Evolutionary conservation across 2,113 vertebrate genomes (phyloP), one percentile per base, ranked within the genome.

Genomic region (Corydoras sp.): DNA sequence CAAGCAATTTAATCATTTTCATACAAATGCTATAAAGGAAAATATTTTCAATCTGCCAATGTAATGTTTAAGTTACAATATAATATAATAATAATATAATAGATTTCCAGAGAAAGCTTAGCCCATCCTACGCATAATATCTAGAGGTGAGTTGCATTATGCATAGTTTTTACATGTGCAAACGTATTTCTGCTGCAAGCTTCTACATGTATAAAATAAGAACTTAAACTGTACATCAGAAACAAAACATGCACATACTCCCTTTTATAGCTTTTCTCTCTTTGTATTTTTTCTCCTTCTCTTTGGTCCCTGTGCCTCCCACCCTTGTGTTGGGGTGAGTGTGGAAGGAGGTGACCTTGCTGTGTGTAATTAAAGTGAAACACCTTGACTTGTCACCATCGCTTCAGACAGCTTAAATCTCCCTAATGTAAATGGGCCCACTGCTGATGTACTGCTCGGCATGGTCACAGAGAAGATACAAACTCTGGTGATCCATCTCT

Each of bases 351-450:
- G 86, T 91, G 89, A 90, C 90, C 90, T 90, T 90, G 88, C 86
- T 83, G 82, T 50, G 77, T 88, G 88, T 91, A 91, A 90, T 91
- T 91, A 90, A 91, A 90, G 88, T 85, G 89, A 90, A 89, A 89
- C 89, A 90, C 90, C 89, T 90, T 91, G 89, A 90, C 90, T 86
- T 91, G 89, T 91, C 89, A 91, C 86, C 85, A 82, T 87, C 81
- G 86, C 85, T 86, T 86, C 86, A 87, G 89, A 90, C 86, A 88
- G 88, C 85, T 91, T 91, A 91, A 91, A 91, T 91, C 90, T 91
- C 89, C 87, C 84, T 89, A 88, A 90, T 90, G 89, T 89, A 90
- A 90, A 91, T 90, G 87, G 86, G 85, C 83, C 82, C 81, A 82
- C 79, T 56, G 79, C 82, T 84, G 88, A 87, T 79, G 83, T 82